Base-by-base conservation (phyloP, 2,888 invertebrate species). In the Ceramica pisi region DNA sequence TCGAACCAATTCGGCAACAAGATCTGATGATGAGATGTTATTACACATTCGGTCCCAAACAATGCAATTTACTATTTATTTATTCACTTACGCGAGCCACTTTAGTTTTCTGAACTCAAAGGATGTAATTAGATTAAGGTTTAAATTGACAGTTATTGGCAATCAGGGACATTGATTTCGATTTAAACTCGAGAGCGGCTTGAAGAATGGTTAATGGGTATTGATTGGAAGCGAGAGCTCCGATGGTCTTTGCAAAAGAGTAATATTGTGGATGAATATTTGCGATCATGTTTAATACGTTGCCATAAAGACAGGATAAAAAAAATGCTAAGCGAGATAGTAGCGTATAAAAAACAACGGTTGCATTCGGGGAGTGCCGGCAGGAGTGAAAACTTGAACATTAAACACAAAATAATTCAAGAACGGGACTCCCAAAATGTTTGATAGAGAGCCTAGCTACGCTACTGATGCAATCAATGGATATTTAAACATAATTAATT, bases 11-110 rank as follows among this genome's bases (percentile, higher is more conserved):
- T 3, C 31, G 6, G 31, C 31, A 31, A 31, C 31, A 31, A 31
- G 31, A 31, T 31, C 31, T 31, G n/a, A n/a, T n/a, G n/a, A n/a
- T n/a, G n/a, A n/a, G n/a, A n/a, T n/a, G n/a, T n/a, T n/a, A n/a
- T n/a, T n/a, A n/a, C 3, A 71, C 60, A 68, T 75, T 74, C 48
- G 31, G 31, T 68, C 51, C 21, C 64, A 64, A 70, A 75, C 68
- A 76, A 70, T 66, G 50, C 67, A 73, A 74, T 71, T 74, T 69
- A 71, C 71, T 67, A 74, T 71, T 74, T 69, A 71, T 74, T 67
- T 55, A 61, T 67, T 46, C 8, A 14, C 23, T 46, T 31, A 31
- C 26, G 21, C 41, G 7, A n/a, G 12, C 21, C 53, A 16, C 26
- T 61, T 67, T 38, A 23, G 68, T 62, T 73, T 51, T 38, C 26